Percentiles rank a stretch among this genome's conserved stretches.
Conservation (phyloP, 1,140 invertebrate species). For the Zelostemma sp. region DNA sequence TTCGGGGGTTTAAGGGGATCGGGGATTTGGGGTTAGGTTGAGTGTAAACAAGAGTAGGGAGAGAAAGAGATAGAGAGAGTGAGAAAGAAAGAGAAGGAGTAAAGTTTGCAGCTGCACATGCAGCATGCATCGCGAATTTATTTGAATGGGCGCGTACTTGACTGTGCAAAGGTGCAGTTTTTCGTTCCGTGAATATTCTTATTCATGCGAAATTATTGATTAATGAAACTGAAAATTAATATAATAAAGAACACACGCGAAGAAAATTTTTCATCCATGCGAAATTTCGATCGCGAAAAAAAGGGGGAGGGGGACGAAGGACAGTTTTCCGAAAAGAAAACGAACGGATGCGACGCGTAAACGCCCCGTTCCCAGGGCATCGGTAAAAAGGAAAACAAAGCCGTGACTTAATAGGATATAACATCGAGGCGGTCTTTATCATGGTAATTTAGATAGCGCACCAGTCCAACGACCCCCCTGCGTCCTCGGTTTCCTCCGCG, state of each 20-base stretch:
- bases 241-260: too few species aligned
- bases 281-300: background rate
- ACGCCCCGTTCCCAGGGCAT: constrained; percentile 52
- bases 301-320: constrained; percentile 3
- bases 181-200: too few species aligned
- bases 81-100: constrained; percentile 24
- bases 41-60: constrained; percentile 23
- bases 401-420: constrained; percentile 65
- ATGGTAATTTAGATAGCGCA: constrained; percentile 64
- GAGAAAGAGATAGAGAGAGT: constrained; percentile 14
- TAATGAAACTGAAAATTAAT: too few species aligned
- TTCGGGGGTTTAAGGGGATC: constrained; percentile 24
- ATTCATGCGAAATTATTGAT: too few species aligned
- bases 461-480: constrained; percentile 63
- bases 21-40: constrained; percentile 23
- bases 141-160: constrained; percentile 39
- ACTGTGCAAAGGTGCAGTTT: constrained; percentile 39
- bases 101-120: constrained; percentile 34
- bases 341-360: constrained; percentile 24
- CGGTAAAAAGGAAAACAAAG: constrained; percentile 60
- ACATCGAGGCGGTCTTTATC: constrained; percentile 65
- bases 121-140: constrained; percentile 1
- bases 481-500: constrained; percentile 15
- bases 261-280: background rate
- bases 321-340: constrained; percentile 13